These are phyloP conservation scores for Melanotaenia maccullochi DNA, from an alignment of 2,797 vertebrate species.

Conservation along the genomic window DNA sequence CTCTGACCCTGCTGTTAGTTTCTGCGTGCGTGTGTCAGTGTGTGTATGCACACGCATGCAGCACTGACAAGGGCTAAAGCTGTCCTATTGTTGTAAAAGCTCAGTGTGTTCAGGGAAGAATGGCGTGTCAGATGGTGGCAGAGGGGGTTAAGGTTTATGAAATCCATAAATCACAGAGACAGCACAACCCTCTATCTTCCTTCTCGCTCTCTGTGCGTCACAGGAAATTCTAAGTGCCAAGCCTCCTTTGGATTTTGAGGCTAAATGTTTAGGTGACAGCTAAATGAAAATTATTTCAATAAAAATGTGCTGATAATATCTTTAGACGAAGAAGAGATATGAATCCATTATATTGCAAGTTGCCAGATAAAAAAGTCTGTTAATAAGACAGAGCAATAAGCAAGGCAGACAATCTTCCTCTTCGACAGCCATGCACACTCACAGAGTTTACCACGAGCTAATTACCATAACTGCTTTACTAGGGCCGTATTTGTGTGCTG, in stretches of 20 bases:
- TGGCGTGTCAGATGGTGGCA: constrained; percentile 78
- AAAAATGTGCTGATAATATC: constrained; percentile 71
- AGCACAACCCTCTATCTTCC: constrained; percentile 68
- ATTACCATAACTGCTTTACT: constrained; percentile 75
- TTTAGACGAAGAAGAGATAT: constrained; percentile 62
- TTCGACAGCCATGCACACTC: constrained; percentile 40
- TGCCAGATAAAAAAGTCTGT: constrained; percentile 75
- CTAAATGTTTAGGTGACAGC: constrained; percentile 75
- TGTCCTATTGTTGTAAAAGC: constrained; percentile 68
- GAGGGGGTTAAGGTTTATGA: constrained; percentile 84
- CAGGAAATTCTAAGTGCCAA: constrained; percentile 77
- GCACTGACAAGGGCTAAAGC: constrained; percentile 66
- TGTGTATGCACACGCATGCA: constrained; percentile 25
- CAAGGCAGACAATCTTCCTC: constrained; percentile 39
- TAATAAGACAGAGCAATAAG: constrained; percentile 68
- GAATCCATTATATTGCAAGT: constrained; percentile 66
- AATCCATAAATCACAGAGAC: constrained; percentile 86
- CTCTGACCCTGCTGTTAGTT: constrained; percentile 65
- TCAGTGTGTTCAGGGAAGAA: constrained; percentile 72
- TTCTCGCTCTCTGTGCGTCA: constrained; percentile 45
- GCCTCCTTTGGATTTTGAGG: constrained; percentile 57
- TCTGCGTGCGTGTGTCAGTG: constrained; percentile 1
- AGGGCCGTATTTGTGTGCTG: constrained; percentile 60
- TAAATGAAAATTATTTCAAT: constrained; percentile 79
- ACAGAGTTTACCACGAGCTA: constrained; percentile 53